Evolutionary conservation across 2,113 vertebrate genomes (phyloP), one percentile per base, ranked within the genome.

Genomic region (Dicaeum eximium): DNA sequence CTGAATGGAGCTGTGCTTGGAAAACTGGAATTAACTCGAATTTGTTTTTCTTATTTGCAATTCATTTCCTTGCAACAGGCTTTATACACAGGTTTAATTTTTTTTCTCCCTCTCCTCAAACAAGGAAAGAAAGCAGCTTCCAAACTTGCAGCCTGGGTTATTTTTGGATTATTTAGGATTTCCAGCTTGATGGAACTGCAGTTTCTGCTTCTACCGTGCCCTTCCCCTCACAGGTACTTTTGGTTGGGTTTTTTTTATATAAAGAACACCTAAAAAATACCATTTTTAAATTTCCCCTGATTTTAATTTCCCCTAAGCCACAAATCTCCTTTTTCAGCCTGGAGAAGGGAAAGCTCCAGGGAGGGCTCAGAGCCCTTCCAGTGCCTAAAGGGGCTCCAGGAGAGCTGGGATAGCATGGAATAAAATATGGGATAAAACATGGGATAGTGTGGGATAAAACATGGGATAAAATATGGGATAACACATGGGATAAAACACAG

Each of bases 11-110:
- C 73, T 14, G 6, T 50, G 71, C 60, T 57, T 20, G 67, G 13
- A 45, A 78, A 70, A 80, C 50, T 24, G 67, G 84, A 93, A 96
- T 91, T 72, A 93, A 77, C 60, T 37, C 1, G 0, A 44, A 73
- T 79, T 80, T 91, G 72, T 6, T 73, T 91, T 66, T 47, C 73
- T 66, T 61, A 62, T 92, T 95, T 88, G 85, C 79, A 65, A 50
- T 86, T 74, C 42, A 9, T 45, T 90, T 62, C 86, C 82, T 65
- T 30, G 21, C 66, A 62, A 24, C 45, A 23, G 67, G 40, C 8
- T 56, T 77, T 33, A 18, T 4, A 3, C 35, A 48, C 25, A 7
- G 35, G 19, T 42, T 22, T 17, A 4, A 8, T 50, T 48, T 35
- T 33, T 64, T 5, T 23, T 1, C n/a, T 16, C 44, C 28, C 9